Evolutionary conservation across 2,888 invertebrate species (phyloP), one percentile per base, ranked within the genome.

Genomic region (Thelaira solivaga): DNA sequence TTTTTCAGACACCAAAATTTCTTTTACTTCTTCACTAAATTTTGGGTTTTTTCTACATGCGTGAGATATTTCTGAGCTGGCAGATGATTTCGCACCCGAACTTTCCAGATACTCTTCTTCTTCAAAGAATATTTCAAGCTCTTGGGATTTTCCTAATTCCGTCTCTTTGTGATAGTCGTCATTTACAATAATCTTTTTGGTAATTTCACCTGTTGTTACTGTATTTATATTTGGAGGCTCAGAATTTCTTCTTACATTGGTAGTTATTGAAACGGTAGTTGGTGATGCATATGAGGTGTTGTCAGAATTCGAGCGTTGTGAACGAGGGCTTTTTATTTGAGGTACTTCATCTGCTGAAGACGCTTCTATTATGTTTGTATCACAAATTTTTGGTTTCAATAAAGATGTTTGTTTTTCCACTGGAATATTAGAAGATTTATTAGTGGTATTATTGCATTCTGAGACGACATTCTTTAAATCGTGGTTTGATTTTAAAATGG

Each of bases 301-400:
- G 13, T 76, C 65, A 4, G 82, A 82, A 53, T 80, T 80, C 0
- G 82, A 81, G 4, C 82, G 80, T 29, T 82, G 77, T 4, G 75
- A 67, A 20, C 82, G 81, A 5, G 82, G 80, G 49, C 81, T 82
- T 13, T 62, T 76, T 6, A 51, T 26, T 29, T 51, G 39, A 11
- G 47, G 2, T 1, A 4, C 2, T 13, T 36, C 36, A 39, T 1
- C 11, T 29, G 18, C 10, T 5, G 13, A 4, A 20, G 13, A n/a
- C 7, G 22, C 0, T 11, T 55, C 74, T 18, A n/a, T 20, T 51
- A 36, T 4, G 0, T 34, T 55, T 31, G 53, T 69, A 31, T 16
- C 7, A 26, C 4, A 45, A 18, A 8, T 41, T 34, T 51, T 74
- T 10, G 53, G 8, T 62, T 80, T 82, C 29, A 82, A 51, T 26